These are phyloP conservation scores for Netelia inedita DNA, from an alignment of 2,888 invertebrate species.

Conservation along the genomic window DNA sequence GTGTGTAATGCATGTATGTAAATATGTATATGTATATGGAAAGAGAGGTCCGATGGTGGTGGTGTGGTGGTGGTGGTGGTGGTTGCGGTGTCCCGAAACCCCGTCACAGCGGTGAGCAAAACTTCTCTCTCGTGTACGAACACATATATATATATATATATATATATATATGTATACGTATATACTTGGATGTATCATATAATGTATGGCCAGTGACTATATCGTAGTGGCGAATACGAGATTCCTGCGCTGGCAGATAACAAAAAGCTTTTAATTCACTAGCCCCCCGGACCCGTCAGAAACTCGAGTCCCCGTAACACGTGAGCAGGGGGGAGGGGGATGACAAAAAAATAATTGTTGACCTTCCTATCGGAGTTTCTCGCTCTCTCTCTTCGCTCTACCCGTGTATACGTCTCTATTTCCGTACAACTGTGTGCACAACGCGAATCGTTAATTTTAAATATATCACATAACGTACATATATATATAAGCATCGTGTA, in stretches of 20 bases:
- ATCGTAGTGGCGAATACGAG: constrained; percentile 37
- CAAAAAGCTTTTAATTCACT: constrained; percentile 65
- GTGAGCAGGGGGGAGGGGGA: background rate
- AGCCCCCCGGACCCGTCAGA: constrained; percentile 44
- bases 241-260: constrained; percentile 52
- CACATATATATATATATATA: background rate
- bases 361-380: constrained; percentile 18
- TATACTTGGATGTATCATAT: constrained; percentile 4
- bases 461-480: background rate
- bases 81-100: constrained; percentile 47
- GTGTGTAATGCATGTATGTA: constrained; percentile 1
- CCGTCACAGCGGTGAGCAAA: constrained; percentile 52
- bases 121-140: constrained; percentile 24
- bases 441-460: background rate
- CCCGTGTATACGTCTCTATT: background rate
- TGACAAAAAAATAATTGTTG: constrained; percentile 29
- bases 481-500: background rate
- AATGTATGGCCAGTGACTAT: constrained; percentile 29
- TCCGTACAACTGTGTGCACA: background rate
- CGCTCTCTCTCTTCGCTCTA: background rate
- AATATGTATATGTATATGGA: constrained; percentile 5
- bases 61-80: constrained; percentile 2
- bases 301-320: constrained; percentile 42
- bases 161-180: background rate
- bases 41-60: constrained; percentile 3